Evolutionary conservation across 2,113 vertebrate genomes (phyloP).

Genomic region (Lontra canadensis): DNA sequence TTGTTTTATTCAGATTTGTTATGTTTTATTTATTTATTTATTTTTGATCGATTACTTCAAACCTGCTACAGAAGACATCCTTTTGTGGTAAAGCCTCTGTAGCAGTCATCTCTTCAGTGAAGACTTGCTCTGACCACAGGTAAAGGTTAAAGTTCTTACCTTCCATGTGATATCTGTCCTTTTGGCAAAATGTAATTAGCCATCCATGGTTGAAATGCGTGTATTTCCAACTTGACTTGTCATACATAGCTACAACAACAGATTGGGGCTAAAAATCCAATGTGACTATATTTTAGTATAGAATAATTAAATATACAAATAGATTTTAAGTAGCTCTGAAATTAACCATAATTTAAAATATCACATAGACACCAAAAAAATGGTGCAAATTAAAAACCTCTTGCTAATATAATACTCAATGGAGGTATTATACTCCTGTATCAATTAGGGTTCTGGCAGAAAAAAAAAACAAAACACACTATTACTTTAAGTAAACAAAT

Average conservation of each 20-base stretch:
- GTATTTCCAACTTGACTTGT: neutral
- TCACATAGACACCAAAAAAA: neutral
- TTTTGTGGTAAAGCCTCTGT: neutral
- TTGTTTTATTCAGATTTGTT: neutral
- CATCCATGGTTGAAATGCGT: neutral
- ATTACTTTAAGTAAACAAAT: neutral
- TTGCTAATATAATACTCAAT: neutral
- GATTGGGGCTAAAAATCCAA: neutral
- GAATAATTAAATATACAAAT: neutral
- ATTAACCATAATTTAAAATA: neutral
- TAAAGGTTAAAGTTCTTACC: neutral
- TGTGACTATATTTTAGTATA: neutral
- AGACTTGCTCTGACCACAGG: neutral
- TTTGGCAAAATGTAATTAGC: neutral
- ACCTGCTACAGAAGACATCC: neutral
- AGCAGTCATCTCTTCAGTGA: neutral
- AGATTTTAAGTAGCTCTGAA: neutral
- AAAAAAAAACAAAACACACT: neutral
- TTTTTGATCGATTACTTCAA: neutral
- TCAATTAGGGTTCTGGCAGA: neutral
- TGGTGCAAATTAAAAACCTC: neutral
- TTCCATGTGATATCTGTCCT: neutral
- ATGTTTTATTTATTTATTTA: neutral
- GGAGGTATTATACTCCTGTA: neutral
- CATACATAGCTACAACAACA: neutral